A percentile compares a stretch with the other conserved stretches of the same genome.
Conservation (phyloP, 2,113 vertebrate species). For the Chaetorhynchus papuensis region DNA sequence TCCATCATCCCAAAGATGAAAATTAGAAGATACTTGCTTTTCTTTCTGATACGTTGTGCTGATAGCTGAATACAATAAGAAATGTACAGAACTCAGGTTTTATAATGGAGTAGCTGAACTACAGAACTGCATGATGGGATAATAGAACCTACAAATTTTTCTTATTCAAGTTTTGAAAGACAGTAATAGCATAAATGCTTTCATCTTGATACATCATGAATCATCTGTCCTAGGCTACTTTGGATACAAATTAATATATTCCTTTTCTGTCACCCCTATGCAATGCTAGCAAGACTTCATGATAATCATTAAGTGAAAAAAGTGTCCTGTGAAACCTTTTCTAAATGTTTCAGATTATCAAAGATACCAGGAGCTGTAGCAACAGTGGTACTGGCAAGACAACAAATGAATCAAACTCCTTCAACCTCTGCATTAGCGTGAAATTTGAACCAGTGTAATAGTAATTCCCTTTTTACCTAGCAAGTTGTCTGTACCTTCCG, state of each 20-base stretch:
- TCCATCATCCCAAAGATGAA: background rate
- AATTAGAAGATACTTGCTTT: background rate
- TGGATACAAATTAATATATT: background rate
- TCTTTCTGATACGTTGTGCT: background rate
- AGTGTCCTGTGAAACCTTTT: background rate
- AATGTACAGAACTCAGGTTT: background rate
- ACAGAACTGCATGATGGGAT: background rate
- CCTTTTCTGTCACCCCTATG: background rate
- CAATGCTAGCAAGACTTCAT: background rate
- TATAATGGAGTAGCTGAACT: background rate
- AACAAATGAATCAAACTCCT: background rate
- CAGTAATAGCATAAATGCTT: background rate
- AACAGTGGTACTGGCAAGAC: background rate
- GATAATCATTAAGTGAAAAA: background rate
- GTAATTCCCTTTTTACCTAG: background rate
- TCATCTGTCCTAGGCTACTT: background rate
- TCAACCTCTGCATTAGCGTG: background rate
- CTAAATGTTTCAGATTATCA: background rate
- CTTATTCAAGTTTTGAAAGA: background rate
- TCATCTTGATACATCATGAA: background rate
- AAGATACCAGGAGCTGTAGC: background rate
- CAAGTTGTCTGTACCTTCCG: background rate
- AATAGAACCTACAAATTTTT: background rate
- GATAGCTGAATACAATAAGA: background rate
- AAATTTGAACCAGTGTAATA: background rate